Evolutionary conservation across 2,888 invertebrate species (phyloP).

Genomic region (Ctena decussata): DNA sequence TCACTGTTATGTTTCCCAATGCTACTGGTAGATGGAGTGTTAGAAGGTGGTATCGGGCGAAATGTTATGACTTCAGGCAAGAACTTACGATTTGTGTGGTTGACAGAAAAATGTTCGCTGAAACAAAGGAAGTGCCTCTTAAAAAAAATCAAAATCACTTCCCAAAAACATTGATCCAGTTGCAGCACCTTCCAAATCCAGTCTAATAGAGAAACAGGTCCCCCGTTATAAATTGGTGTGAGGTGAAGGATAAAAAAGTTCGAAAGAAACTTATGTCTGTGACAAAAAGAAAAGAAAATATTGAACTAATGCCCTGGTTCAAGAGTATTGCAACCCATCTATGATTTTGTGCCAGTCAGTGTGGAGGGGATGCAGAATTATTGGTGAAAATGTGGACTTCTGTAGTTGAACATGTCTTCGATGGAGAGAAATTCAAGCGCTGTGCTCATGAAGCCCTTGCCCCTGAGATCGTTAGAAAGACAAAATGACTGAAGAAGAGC

Average conservation of each 20-base stretch:
- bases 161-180: not conserved
- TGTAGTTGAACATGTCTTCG: constrained; percentile 2
- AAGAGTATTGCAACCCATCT: not conserved
- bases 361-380: not conserved
- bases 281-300: not conserved
- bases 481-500: constrained; percentile 20
- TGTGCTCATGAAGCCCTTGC: constrained; percentile 4
- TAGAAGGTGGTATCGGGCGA: not conserved
- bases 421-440: too few relatives aligned
- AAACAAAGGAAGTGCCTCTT: not conserved
- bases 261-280: not conserved
- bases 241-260: too few relatives aligned
- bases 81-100: not conserved
- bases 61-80: not conserved
- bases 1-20: not conserved
- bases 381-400: not conserved
- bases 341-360: not conserved
- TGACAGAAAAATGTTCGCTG: not conserved
- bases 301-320: not conserved
- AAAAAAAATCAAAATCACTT: not conserved
- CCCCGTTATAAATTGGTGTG: not conserved
- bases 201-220: not conserved
- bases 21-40: constrained; percentile 7
- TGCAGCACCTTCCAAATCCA: too few relatives aligned
- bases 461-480: not conserved